Base-by-base conservation (phyloP, 2,888 invertebrate species). In the Syrphus vitripennis region DNA sequence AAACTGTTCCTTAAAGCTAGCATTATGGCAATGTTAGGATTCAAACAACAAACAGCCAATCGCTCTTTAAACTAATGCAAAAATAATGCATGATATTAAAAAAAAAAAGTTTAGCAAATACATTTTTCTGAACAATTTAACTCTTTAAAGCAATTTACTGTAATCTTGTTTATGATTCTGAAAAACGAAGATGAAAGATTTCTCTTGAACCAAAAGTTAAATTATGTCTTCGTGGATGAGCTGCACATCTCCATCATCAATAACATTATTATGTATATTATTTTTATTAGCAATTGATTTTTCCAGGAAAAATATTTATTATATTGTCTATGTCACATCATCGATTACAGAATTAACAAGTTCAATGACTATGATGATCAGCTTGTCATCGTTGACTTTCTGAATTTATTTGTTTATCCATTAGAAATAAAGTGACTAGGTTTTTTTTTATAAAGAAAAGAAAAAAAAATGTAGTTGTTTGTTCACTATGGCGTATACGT, bases 401-500 rank as follows among this genome's bases (percentile, higher is more conserved):
- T 40, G 26, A 63, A 63, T 26, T 5, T 7, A n/a, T 14, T 2
- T 34, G 34, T 34, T 10, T 34, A 10, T 9, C 9, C 12, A 29
- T 53, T n/a, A 29, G 55, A 29, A 1, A 50, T 29, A 10, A 50
- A n/a, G n/a, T n/a, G n/a, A n/a, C n/a, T n/a, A n/a, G n/a, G n/a
- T n/a, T n/a, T n/a, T n/a, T n/a, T n/a, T n/a, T n/a, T n/a, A n/a
- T n/a, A n/a, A n/a, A n/a, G n/a, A n/a, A n/a, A n/a, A n/a, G n/a
- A n/a, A n/a, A n/a, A n/a, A n/a, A n/a, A n/a, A n/a, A n/a, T n/a
- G n/a, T n/a, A n/a, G n/a, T n/a, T 1, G 4, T 2, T 26, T 61
- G 61, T 37, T n/a, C 61, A 61, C 61, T 61, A 4, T 40, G 61
- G 61, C 61, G 61, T 61, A 61, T 61, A 24, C 37, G 37, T 61